Evolutionary conservation across 1,140 invertebrate genomes (phyloP).

Genomic region (Monochamus saltuarius): DNA sequence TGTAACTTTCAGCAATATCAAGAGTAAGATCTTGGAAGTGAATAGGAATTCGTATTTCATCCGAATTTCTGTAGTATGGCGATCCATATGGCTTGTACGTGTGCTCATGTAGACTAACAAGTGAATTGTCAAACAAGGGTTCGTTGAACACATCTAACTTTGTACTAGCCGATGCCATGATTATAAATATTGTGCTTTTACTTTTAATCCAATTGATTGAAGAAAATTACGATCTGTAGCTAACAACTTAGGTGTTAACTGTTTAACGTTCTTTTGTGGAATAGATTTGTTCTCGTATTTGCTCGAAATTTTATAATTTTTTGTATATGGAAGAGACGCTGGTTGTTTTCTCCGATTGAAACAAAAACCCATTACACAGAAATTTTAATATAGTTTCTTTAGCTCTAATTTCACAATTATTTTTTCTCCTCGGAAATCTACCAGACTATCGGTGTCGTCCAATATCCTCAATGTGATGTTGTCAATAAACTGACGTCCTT

Average conservation of each 20-base stretch:
- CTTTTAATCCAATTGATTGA: too few relatives aligned
- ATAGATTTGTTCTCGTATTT: too few relatives aligned
- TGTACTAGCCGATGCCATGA: too few relatives aligned
- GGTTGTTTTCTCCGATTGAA: too few relatives aligned
- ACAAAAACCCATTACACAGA: too few relatives aligned
- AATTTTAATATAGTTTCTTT: conserved; percentile 3
- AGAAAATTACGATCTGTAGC: too few relatives aligned
- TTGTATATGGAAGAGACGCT: too few relatives aligned
- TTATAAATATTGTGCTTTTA: too few relatives aligned
- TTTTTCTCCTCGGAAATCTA: conserved; percentile 7
- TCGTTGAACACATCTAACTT: conserved; percentile 6
- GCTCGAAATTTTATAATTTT: too few relatives aligned
- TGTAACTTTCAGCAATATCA: conserved; percentile 31
- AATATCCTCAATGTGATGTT: conserved; percentile 11
- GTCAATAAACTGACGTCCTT: conserved; percentile 14
- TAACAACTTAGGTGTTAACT: too few relatives aligned
- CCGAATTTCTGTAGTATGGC: conserved; percentile 22
- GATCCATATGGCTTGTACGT: conserved; percentile 27
- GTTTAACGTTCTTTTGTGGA: too few relatives aligned
- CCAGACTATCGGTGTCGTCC: not conserved
- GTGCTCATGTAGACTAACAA: conserved; percentile 20
- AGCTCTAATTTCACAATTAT: conserved; percentile 12
- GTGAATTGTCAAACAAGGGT: conserved; percentile 11
- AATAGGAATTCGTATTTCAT: conserved; percentile 36
- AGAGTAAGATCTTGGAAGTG: conserved; percentile 23